These are phyloP conservation scores for Chiroxiphia lanceolata DNA, from an alignment of 2,797 vertebrate genomes.

Conservation along the genomic window DNA sequence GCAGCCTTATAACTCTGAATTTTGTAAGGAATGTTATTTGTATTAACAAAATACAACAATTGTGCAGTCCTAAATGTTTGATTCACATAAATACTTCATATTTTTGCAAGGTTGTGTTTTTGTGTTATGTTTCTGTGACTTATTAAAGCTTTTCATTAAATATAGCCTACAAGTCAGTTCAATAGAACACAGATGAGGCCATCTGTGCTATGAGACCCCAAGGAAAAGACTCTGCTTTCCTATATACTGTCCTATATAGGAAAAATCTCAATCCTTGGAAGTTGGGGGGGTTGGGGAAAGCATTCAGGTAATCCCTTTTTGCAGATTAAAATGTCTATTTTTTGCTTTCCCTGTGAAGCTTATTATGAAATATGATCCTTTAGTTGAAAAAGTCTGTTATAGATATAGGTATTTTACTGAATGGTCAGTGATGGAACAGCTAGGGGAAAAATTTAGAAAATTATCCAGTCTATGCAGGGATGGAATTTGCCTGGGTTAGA, in stretches of 20 bases:
- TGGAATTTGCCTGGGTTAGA: background rate
- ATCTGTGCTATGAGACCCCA: background rate
- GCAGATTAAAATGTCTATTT: background rate
- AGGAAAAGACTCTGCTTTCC: background rate
- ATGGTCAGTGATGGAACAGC: background rate
- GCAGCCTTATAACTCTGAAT: background rate
- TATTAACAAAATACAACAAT: background rate
- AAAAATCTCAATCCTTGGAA: background rate
- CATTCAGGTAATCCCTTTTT: background rate
- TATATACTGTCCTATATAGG: background rate
- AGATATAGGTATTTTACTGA: background rate
- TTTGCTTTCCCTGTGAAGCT: background rate
- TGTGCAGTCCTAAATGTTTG: background rate
- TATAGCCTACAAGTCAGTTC: background rate
- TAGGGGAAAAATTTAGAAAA: background rate
- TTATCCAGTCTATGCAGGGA: background rate
- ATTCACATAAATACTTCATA: background rate
- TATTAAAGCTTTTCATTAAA: background rate
- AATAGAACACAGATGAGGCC: background rate
- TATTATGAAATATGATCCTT: background rate
- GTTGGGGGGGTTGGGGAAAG: fast-evolving
- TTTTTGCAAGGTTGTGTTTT: background rate
- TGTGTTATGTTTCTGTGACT: background rate
- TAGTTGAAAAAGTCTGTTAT: background rate
- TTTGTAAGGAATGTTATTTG: background rate